Evolutionary conservation across 2,113 vertebrate species (phyloP).

Genomic region (Atlantisia rogersi): DNA sequence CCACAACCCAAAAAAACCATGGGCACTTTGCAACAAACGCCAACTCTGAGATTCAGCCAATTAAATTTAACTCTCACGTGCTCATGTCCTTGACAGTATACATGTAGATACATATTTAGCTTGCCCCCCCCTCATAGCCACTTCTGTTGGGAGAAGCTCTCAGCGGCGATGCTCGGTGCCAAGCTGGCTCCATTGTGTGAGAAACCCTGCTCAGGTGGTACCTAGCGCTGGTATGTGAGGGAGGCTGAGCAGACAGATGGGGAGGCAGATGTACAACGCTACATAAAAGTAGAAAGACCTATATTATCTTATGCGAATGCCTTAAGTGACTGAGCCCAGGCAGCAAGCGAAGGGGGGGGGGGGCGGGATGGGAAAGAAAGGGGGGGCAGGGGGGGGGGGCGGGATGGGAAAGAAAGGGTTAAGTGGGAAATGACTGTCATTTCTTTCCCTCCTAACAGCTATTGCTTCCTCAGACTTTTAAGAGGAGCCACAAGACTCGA

Average conservation of each 20-base stretch:
- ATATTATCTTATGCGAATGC: conserved; percentile 53
- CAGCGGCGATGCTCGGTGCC: neutral
- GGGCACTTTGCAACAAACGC: conserved; percentile 75
- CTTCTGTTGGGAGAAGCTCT: conserved; percentile 30
- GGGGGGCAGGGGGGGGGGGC: neutral
- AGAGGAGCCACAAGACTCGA: conserved; percentile 48
- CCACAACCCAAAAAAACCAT: conserved; percentile 14
- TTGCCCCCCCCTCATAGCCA: neutral
- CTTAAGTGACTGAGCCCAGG: conserved; percentile 44
- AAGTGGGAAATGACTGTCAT: conserved; percentile 51
- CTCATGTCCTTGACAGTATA: neutral
- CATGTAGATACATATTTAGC: accelerated
- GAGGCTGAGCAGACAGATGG: conserved; percentile 75
- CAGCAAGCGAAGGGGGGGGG: neutral
- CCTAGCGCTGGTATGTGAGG: conserved; percentile 32
- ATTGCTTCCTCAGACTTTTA: conserved; percentile 55
- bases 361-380: neutral
- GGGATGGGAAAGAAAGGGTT: conserved; percentile 35
- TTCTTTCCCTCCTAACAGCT: conserved; percentile 41
- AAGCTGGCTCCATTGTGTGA: conserved; percentile 25
- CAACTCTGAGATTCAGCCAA: conserved; percentile 67
- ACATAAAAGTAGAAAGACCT: conserved; percentile 71
- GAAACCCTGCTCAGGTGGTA: conserved; percentile 66
- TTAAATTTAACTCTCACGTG: conserved; percentile 75
- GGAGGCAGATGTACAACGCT: conserved; percentile 77